Base-by-base conservation (phyloP, 2,113 vertebrate genomes). In the Anguilla japonica region DNA sequence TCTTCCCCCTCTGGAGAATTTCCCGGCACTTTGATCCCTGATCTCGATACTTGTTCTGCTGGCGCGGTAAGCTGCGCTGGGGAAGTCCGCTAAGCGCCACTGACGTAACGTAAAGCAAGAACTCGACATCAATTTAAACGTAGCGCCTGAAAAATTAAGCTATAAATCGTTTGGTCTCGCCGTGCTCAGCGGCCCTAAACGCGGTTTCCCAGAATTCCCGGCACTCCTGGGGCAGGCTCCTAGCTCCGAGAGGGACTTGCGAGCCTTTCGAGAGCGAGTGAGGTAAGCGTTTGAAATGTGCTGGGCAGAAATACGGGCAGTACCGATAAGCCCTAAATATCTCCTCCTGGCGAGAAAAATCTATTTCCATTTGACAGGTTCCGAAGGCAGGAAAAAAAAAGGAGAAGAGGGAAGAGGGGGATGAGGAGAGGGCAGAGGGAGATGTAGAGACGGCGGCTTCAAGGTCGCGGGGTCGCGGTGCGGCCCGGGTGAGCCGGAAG, bases 241-340 rank as follows among this genome's bases (percentile, higher is more conserved):
- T 22, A 46, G 71, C 71, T 67, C 60, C 41, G 43, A 57, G 53
- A 84, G 86, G 40, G 15, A 83, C 83, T 87, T 87, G 84, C 43
- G 56, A 46, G 41, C 79, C 56, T 71, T 84, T 87, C 50, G 39
- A 79, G 83, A 43, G 83, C 41, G 56, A 84, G 83, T 40, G 56
- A 84, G 57, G 82, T 87, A 81, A 86, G 41, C 41, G 81, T 57
- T 56, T 79, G 83, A 84, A 84, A 85, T 82, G 84, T 82, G 84
- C 82, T 84, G 41, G 80, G 86, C 60, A 43, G 86, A 83, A 87
- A 84, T 41, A 43, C 29, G 63, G 53, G 53, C 84, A 56, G 29
- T 46, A 1, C 71, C 1, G 84, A 88, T 88, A 81, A 80, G 83
- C 50, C 63, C 81, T 46, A 84, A 84, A 50, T 13, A 75, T 81